Base-by-base conservation (phyloP, 2,797 vertebrate genomes). In the Periparus ater region DNA sequence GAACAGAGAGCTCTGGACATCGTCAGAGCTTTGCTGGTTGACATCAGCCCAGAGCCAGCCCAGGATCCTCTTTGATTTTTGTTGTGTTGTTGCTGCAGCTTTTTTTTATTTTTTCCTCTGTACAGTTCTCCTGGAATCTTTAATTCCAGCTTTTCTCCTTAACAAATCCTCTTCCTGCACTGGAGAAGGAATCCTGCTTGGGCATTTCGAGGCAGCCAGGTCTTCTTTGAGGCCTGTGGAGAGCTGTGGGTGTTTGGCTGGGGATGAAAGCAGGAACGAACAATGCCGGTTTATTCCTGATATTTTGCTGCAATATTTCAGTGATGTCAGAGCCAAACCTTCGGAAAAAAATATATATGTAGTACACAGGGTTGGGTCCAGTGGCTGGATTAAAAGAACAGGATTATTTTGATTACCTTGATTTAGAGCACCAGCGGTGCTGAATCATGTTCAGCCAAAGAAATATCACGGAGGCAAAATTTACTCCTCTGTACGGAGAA, bases 361-460 rank as follows among this genome's bases (percentile, higher is more conserved):
- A 85, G 58, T 66, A 89, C 84, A 83, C 50, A 66, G 48, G 9
- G 51, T 17, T 93, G 82, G 65, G 87, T 58, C 54, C 26, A 23
- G 85, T 48, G 44, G 55, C 70, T 55, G 85, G 54, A 92, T 96
- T 89, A 95, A 94, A 96, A 92, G 89, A 91, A 91, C 78, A 75
- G 14, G 85, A 81, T 96, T 96, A 61, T 94, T 96, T 95, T 94
- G 90, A 87, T 89, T 97, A 55, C 47, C 68, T 85, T 95, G 87
- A 95, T 91, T 96, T 94, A 93, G 58, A 85, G 81, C 18, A 7
- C 78, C 81, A 88, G 87, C 1, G 0, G 78, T 72, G 82, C 66
- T 51, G 93, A 95, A 91, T 96, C 87, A 83, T 93, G 81, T 95
- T 85, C 85, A 75, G 95, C 95, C 95, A 96, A 96, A 85, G 95